Conservation (phyloP, 2,888 invertebrate species). For the Helleia helle region DNA sequence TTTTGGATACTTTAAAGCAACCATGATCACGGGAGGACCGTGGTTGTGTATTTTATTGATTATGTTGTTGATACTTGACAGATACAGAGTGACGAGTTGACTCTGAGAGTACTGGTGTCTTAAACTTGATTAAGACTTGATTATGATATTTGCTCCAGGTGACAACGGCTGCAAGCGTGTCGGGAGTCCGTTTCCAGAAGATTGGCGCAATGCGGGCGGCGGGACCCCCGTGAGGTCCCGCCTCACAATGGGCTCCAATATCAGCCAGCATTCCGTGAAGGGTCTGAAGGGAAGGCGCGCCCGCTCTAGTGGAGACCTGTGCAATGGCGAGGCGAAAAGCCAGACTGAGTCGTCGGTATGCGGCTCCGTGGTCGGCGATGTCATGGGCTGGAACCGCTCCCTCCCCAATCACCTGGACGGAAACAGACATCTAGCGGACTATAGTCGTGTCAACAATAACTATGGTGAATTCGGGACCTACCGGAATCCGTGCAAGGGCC, state of each 20-base stretch:
- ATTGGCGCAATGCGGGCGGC: constrained; percentile 52
- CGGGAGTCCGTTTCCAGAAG: constrained; percentile 31
- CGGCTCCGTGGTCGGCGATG: constrained; percentile 65
- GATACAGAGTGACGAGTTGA: no score
- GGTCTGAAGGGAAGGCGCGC: constrained; percentile 81
- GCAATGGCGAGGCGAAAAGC: constrained; percentile 74
- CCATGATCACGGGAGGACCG: no score
- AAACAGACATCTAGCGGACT: constrained; percentile 71
- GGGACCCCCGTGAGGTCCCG: constrained; percentile 66
- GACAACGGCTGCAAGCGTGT: constrained; percentile 31
- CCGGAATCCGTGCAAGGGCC: constrained; percentile 58
- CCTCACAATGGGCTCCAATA: constrained; percentile 83
- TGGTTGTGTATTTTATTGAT: no score
- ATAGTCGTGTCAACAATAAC: constrained; percentile 73
- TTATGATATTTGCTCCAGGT: constrained; percentile 30
- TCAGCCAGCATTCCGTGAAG: constrained; percentile 83
- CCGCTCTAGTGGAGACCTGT: constrained; percentile 83
- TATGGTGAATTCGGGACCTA: constrained; percentile 63
- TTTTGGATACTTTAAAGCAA: no score
- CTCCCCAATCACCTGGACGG: constrained; percentile 81
- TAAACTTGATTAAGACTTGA: no score
- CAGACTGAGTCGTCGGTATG: constrained; percentile 67
- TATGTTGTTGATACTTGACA: no score
- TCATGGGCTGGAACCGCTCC: constrained; percentile 73
- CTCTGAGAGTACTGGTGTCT: no score